Conservation (phyloP, 2,888 invertebrate species). For the Spodoptera littoralis region DNA sequence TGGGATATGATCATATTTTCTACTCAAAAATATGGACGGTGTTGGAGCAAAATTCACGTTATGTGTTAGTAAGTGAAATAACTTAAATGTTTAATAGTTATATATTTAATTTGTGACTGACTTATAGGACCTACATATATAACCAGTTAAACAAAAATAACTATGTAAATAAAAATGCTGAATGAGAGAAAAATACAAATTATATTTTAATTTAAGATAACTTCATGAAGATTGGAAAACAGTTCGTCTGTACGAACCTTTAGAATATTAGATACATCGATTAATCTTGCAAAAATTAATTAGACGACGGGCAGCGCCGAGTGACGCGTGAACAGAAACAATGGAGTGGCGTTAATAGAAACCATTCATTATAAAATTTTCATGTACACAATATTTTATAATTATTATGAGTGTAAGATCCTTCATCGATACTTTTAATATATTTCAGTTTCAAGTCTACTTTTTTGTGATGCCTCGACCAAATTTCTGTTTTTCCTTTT, state of each 20-base stretch:
- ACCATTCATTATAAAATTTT: conserved; percentile 44
- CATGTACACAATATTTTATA: conserved; percentile 16
- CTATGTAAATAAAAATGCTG: too few relatives aligned
- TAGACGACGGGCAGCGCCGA: conserved; percentile 44
- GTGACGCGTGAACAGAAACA: conserved; percentile 51
- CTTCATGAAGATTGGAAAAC: not conserved
- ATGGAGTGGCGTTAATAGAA: conserved; percentile 44
- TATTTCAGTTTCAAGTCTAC: too few relatives aligned
- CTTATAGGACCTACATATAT: too few relatives aligned
- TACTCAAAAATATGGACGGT: conserved; percentile 7
- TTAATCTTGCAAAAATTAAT: conserved; percentile 62
- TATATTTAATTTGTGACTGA: too few relatives aligned
- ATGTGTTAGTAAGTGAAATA: too few relatives aligned
- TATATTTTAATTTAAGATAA: not conserved
- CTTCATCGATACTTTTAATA: too few relatives aligned
- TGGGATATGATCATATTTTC: conserved; percentile 1
- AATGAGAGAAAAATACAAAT: too few relatives aligned
- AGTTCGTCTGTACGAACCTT: conserved; percentile 24
- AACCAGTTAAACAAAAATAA: too few relatives aligned
- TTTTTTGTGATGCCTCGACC: too few relatives aligned
- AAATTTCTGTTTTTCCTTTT: too few relatives aligned
- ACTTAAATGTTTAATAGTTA: too few relatives aligned
- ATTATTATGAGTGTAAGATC: conserved; percentile 5
- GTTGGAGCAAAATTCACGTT: too few relatives aligned
- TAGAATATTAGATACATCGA: conserved; percentile 51